These are phyloP conservation scores for Morpho deidamia DNA, from an alignment of 2,888 invertebrate species.

Conservation along the genomic window DNA sequence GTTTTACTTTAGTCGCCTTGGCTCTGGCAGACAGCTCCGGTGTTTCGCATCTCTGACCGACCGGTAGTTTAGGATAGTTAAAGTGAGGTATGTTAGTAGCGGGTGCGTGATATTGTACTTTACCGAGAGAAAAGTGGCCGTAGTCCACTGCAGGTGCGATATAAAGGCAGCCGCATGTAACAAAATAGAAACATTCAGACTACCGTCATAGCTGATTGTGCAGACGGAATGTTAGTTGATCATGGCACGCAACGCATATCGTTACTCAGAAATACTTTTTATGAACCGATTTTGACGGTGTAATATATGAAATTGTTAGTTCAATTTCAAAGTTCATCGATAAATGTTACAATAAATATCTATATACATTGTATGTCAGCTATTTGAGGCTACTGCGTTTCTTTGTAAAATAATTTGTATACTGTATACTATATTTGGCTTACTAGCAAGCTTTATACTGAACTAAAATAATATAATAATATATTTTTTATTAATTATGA, in stretches of 20 bases:
- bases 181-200: conserved; percentile 74
- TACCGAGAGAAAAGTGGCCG: conserved; percentile 82
- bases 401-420: not conserved
- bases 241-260: not conserved
- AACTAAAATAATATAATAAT: conserved; percentile 11
- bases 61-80: conserved; percentile 61
- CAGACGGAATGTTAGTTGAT: conserved; percentile 6
- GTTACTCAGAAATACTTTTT: conserved; percentile 1
- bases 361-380: conserved; percentile 5
- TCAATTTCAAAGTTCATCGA: not conserved
- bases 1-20: conserved; percentile 59
- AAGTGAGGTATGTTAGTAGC: conserved; percentile 71
- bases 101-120: conserved; percentile 83
- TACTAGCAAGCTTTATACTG: conserved; percentile 13
- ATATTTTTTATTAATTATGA: conserved; percentile 21
- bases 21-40: conserved; percentile 52
- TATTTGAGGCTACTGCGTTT: not conserved
- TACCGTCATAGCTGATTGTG: conserved; percentile 13
- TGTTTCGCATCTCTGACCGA: conserved; percentile 54
- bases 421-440: conserved; percentile 13
- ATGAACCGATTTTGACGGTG: conserved; percentile 9
- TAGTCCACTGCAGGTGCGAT: conserved; percentile 82
- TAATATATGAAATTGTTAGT: conserved; percentile 8
- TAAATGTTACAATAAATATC: conserved; percentile 11
- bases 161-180: conserved; percentile 79